A percentile compares a stretch with the other conserved stretches of the same genome.
phyloP scores from a whole-genome alignment of 2,797 vertebrate species.

The Cygnus olor region DNA sequence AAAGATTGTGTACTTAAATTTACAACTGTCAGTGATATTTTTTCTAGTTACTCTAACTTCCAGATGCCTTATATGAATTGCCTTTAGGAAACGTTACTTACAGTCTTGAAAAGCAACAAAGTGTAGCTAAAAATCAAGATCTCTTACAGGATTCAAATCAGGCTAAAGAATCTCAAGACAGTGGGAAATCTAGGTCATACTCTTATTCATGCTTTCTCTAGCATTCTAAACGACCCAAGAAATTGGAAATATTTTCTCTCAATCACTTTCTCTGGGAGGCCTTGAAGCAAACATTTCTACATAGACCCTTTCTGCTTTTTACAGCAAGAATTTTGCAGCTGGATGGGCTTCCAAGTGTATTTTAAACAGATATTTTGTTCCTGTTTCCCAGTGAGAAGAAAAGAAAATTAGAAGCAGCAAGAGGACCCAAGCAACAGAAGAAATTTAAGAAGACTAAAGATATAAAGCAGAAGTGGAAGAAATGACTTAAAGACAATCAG shows the following conservation, averaged over 20 bases:
- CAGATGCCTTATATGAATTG: neutral
- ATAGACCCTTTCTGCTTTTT: neutral
- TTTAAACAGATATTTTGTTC: neutral
- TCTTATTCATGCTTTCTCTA: neutral
- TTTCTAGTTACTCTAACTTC: neutral
- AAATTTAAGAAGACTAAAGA: conserved; percentile 83
- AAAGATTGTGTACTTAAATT: neutral
- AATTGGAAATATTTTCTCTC: neutral
- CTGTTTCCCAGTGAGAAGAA: conserved; percentile 88
- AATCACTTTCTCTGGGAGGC: neutral
- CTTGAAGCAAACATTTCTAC: neutral
- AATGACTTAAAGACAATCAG: conserved; percentile 6
- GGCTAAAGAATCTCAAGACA: neutral
- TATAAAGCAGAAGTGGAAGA: conserved; percentile 78
- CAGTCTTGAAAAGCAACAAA: neutral
- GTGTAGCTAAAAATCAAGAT: neutral
- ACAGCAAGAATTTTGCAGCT: neutral
- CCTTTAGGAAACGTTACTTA: neutral
- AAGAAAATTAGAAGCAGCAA: conserved; percentile 81
- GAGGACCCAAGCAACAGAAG: conserved; percentile 81
- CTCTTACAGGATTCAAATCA: neutral
- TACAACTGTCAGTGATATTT: neutral
- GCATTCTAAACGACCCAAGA: neutral
- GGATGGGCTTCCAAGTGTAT: neutral
- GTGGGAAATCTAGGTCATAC: neutral